These are phyloP conservation scores for Pholis gunnellus DNA, from an alignment of 2,113 vertebrate genomes.

Conservation along the genomic window DNA sequence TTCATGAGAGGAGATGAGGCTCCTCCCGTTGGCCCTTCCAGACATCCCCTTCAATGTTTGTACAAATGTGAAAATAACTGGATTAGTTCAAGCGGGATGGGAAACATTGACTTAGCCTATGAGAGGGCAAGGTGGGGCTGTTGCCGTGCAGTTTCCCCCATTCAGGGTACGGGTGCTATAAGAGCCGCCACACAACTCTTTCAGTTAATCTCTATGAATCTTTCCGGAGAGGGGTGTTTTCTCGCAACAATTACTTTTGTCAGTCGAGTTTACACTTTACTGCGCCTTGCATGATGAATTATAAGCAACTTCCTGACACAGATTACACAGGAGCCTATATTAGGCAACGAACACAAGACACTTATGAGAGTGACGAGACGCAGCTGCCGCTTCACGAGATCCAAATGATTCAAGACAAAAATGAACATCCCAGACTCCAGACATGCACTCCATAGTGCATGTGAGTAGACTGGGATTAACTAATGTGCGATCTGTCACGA, in stretches of 20 bases:
- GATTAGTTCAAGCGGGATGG: slow-evolving; percentile 18
- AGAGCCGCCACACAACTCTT: background rate
- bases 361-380: slow-evolving; percentile 16
- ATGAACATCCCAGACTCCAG: background rate
- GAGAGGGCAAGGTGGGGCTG: slow-evolving; percentile 24
- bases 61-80: slow-evolving; percentile 37
- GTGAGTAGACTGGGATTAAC: background rate
- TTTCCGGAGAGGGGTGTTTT: background rate
- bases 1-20: slow-evolving; percentile 11
- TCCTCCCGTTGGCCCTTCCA: slow-evolving; percentile 7
- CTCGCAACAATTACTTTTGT: background rate
- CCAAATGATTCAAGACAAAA: slow-evolving; percentile 15
- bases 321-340: slow-evolving; percentile 1
- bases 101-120: slow-evolving; percentile 38
- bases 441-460: background rate
- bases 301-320: background rate
- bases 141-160: slow-evolving; percentile 57
- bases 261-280: background rate
- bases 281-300: background rate
- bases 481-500: background rate
- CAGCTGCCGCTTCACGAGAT: slow-evolving; percentile 7
- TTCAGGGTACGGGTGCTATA: slow-evolving; percentile 17
- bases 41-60: slow-evolving; percentile 34
- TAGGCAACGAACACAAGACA: slow-evolving; percentile 19
- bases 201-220: background rate